phyloP scores from a whole-genome alignment of 2,888 invertebrate species.

The Flabesymbios commensalis region DNA sequence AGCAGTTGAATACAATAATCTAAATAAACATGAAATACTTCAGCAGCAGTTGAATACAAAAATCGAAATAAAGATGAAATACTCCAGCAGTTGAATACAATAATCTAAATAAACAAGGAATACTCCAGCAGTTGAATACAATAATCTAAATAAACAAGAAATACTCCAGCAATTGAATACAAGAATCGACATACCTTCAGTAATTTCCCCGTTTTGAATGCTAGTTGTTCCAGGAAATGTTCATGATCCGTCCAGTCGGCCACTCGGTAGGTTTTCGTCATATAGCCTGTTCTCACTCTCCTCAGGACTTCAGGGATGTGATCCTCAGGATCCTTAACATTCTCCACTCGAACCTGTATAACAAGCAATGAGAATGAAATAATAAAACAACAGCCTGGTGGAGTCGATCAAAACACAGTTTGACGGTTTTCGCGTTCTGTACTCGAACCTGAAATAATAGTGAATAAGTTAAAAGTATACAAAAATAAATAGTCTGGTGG shows the following conservation, averaged over 20 bases:
- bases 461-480: background rate
- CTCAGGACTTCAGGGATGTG: slow-evolving; percentile 86
- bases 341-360: slow-evolving; percentile 79
- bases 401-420: background rate
- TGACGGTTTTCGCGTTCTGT: background rate
- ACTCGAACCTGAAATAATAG: background rate
- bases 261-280: slow-evolving; percentile 83
- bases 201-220: slow-evolving; percentile 83
- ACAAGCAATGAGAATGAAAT: background rate
- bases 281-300: slow-evolving; percentile 85
- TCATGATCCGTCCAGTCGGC: slow-evolving; percentile 76
- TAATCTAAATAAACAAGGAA: too few species aligned
- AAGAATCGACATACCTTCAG: slow-evolving; percentile 74
- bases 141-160: too few species aligned
- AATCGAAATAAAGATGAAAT: too few species aligned
- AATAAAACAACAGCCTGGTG: background rate
- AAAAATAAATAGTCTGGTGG: too few species aligned
- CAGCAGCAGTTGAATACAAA: too few species aligned
- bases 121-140: too few species aligned
- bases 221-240: slow-evolving; percentile 91
- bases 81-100: too few species aligned
- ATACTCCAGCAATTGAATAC: too few species aligned
- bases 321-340: slow-evolving; percentile 91
- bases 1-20: too few species aligned
- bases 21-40: too few species aligned